Conservation (phyloP, 1,140 invertebrate species). For the Galleria mellonella region DNA sequence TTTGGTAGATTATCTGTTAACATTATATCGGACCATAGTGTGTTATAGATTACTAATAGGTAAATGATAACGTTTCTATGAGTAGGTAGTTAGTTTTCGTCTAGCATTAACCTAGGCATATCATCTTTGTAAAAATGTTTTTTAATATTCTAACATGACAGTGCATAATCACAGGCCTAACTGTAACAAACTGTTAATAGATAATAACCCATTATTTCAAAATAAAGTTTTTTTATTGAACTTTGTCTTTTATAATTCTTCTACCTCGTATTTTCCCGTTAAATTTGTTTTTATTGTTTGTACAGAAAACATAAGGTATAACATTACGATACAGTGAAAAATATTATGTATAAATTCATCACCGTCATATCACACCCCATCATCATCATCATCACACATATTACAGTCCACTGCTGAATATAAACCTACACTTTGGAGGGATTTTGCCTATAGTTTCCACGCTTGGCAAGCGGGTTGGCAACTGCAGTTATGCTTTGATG, state of each 20-base stretch:
- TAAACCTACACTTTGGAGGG: no score
- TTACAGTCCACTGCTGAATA: no score
- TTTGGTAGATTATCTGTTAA: slow-evolving; percentile 72
- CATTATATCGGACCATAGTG: slow-evolving; percentile 32
- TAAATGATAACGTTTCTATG: slow-evolving; percentile 17
- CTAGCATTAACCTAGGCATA: slow-evolving; percentile 54
- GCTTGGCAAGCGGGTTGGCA: no score
- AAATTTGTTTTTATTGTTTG: not conserved
- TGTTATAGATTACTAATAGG: slow-evolving; percentile 9
- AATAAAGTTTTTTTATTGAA: slow-evolving; percentile 70
- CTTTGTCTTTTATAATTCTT: slow-evolving; percentile 1
- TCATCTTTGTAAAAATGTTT: slow-evolving; percentile 60
- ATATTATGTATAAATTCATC: no score
- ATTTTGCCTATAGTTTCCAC: no score
- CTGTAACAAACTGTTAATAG: slow-evolving; percentile 69
- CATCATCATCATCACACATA: no score
- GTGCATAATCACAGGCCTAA: slow-evolving; percentile 64
- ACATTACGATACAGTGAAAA: no score
- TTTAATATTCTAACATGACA: slow-evolving; percentile 47
- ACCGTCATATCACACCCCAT: no score
- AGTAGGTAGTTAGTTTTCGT: slow-evolving; percentile 13
- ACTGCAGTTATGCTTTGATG: no score
- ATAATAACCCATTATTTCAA: slow-evolving; percentile 71
- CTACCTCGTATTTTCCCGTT: not conserved
- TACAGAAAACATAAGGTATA: not conserved